Conservation (phyloP, 2,888 invertebrate species). For the Aphidius colemani region DNA sequence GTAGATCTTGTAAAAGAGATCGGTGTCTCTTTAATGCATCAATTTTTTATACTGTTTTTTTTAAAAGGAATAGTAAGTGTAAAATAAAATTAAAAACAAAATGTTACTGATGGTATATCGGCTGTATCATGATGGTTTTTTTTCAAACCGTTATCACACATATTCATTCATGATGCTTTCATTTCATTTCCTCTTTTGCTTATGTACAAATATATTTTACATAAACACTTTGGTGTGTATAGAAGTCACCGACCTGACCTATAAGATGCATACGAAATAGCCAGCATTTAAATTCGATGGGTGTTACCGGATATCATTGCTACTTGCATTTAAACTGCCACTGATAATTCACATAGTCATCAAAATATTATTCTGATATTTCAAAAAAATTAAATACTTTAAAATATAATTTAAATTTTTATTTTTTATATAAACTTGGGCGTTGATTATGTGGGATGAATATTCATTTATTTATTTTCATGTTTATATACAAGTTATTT, state of each 20-base stretch:
- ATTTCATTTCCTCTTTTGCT: slow-evolving; percentile 29
- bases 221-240: slow-evolving; percentile 25
- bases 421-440: too few species aligned
- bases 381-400: too few species aligned
- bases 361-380: too few species aligned
- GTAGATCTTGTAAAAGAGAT: too few species aligned
- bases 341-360: too few species aligned
- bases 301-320: slow-evolving; percentile 20
- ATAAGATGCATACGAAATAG: slow-evolving; percentile 16
- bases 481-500: too few species aligned
- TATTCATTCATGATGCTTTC: slow-evolving; percentile 41
- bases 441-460: too few species aligned
- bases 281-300: slow-evolving; percentile 40
- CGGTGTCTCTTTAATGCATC: too few species aligned
- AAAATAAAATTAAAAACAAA: slow-evolving; percentile 16
- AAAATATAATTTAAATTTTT: too few species aligned
- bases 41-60: background rate
- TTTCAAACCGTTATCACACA: slow-evolving; percentile 41
- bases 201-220: slow-evolving; percentile 21
- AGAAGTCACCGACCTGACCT: slow-evolving; percentile 43
- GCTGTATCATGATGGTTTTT: too few species aligned
- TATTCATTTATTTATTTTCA: too few species aligned
- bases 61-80: slow-evolving; percentile 20
- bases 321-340: too few species aligned
- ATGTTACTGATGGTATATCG: background rate